Conservation (phyloP, 1,140 invertebrate genomes). For the Myzus persicae region DNA sequence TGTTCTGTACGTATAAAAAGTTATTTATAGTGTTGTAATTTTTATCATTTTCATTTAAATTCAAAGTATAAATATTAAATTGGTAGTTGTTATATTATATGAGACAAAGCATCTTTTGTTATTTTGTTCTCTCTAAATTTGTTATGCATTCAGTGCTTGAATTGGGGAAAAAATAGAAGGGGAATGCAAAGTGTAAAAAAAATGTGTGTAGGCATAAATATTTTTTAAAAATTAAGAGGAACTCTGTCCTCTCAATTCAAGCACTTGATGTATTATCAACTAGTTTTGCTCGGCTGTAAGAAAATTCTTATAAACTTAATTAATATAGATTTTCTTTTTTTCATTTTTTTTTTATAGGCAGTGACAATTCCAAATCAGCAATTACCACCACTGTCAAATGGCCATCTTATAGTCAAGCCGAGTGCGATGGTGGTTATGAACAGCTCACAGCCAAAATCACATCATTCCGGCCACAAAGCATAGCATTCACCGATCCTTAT, state of each 20-base stretch:
- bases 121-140: background rate
- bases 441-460: conserved; percentile 54
- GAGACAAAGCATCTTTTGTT: background rate
- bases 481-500: conserved; percentile 52
- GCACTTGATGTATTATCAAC: background rate
- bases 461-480: conserved; percentile 56
- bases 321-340: background rate
- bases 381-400: conserved; percentile 52
- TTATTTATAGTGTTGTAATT: background rate
- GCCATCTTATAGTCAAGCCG: conserved; percentile 56
- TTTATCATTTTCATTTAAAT: background rate
- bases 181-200: too few species aligned
- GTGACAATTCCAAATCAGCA: conserved; percentile 54
- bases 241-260: too few species aligned
- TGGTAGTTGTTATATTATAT: background rate
- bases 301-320: background rate
- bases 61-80: too few species aligned
- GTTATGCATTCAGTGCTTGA: background rate
- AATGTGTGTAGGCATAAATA: too few species aligned
- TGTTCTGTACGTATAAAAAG: too few species aligned
- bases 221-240: too few species aligned
- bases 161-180: too few species aligned
- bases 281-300: background rate
- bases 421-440: conserved; percentile 55
- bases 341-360: background rate